Evolutionary conservation across 2,888 invertebrate species (phyloP).

Genomic region (Microctonus aethiopoides): DNA sequence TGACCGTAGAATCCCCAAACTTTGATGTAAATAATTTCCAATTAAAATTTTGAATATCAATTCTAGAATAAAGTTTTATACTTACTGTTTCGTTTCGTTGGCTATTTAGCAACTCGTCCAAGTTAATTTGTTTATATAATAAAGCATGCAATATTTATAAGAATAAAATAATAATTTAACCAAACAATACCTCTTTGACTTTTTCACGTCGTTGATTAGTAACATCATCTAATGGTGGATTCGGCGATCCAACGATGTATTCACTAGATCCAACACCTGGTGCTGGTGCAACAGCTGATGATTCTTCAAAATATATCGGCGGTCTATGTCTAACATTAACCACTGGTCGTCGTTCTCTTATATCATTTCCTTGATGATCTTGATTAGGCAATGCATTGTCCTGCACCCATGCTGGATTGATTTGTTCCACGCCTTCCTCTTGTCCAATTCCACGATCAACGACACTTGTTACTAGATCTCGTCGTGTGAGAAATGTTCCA

Average conservation of each 20-base stretch:
- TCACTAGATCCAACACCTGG: conserved; percentile 37
- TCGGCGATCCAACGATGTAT: conserved; percentile 55
- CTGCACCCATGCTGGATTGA: conserved; percentile 60
- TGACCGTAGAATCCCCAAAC: neutral
- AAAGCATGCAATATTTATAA: neutral
- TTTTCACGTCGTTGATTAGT: conserved; percentile 63
- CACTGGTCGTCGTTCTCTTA: conserved; percentile 38
- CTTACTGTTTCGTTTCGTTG: too few relatives aligned
- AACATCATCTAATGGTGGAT: conserved; percentile 61
- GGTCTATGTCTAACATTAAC: conserved; percentile 47
- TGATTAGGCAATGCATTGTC: conserved; percentile 57
- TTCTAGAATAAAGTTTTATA: too few relatives aligned
- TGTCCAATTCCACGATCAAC: conserved; percentile 60
- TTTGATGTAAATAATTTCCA: neutral
- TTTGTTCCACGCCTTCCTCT: conserved; percentile 57
- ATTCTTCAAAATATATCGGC: conserved; percentile 39
- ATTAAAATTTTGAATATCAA: neutral
- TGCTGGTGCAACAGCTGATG: conserved; percentile 49
- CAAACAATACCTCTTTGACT: conserved; percentile 61
- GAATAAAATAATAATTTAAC: conserved; percentile 21
- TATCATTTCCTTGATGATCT: conserved; percentile 44
- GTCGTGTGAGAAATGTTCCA: conserved; percentile 60
- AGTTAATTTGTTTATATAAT: neutral
- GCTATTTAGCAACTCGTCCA: neutral
- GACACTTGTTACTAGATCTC: conserved; percentile 54